phyloP scores from a whole-genome alignment of 2,888 invertebrate genomes.

The Drosophila vallismaia region DNA sequence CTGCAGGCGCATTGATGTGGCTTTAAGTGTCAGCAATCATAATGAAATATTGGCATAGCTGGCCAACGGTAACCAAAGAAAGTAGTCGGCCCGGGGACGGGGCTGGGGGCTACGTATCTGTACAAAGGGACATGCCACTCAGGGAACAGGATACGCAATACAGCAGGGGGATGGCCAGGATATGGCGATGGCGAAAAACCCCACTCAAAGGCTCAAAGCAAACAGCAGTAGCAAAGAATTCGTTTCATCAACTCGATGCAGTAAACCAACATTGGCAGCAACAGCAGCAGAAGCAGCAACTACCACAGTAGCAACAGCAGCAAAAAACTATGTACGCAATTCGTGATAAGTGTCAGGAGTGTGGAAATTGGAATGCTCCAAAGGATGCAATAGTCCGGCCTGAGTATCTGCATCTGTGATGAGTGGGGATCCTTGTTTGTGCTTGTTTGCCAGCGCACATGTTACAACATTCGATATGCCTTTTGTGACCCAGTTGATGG shows the following conservation, averaged over 20 bases:
- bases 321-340: constrained; percentile 38
- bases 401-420: constrained; percentile 9
- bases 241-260: constrained; percentile 57
- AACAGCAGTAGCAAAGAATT: constrained; percentile 44
- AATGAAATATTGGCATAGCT: constrained; percentile 64
- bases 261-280: constrained; percentile 8
- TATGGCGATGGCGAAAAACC: constrained; percentile 31
- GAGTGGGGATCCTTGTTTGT: constrained; percentile 7
- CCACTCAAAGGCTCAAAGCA: constrained; percentile 56
- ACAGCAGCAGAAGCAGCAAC: neutral
- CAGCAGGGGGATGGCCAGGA: constrained; percentile 40
- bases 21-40: constrained; percentile 70
- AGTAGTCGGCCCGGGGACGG: neutral
- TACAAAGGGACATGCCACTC: constrained; percentile 39
- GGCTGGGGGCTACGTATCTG: constrained; percentile 18
- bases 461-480: constrained; percentile 42
- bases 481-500: constrained; percentile 64
- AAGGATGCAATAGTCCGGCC: constrained; percentile 59
- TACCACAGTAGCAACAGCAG: neutral
- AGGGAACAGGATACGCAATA: constrained; percentile 25
- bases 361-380: constrained; percentile 62
- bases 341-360: constrained; percentile 41
- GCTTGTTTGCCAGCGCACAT: constrained; percentile 5
- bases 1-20: constrained; percentile 57
- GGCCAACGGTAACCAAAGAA: constrained; percentile 5